Conservation (phyloP, 2,888 invertebrate species). For the Metalampra italica region DNA sequence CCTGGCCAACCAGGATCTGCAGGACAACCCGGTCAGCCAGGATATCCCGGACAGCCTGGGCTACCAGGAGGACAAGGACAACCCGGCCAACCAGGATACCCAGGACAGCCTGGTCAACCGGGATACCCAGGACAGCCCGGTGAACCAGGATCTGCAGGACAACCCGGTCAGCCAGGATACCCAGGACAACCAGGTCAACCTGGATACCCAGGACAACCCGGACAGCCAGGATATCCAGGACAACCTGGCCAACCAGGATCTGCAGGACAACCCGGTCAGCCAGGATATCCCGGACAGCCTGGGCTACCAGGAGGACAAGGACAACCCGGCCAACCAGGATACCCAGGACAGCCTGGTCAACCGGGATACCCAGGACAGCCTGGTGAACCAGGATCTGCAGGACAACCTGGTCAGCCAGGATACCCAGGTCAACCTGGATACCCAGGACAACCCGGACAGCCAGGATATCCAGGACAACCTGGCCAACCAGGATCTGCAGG, state of each 20-base stretch:
- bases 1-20: conserved; percentile 22
- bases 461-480: conserved; percentile 29
- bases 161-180: conserved; percentile 19
- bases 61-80: conserved; percentile 17
- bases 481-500: conserved; percentile 61
- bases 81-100: conserved; percentile 15
- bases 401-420: conserved; percentile 31
- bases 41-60: conserved; percentile 19
- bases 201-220: conserved; percentile 21
- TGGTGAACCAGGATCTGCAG: conserved; percentile 15
- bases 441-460: conserved; percentile 15
- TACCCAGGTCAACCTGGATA: conserved; percentile 17
- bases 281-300: conserved; percentile 23
- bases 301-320: conserved; percentile 14
- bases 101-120: conserved; percentile 17
- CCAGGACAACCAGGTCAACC: conserved; percentile 20
- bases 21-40: conserved; percentile 20
- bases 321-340: conserved; percentile 39
- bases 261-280: conserved; percentile 9
- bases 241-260: conserved; percentile 15
- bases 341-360: conserved; percentile 48
- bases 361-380: conserved; percentile 9
- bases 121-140: conserved; percentile 18
- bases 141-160: conserved; percentile 16
- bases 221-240: conserved; percentile 30